These are phyloP conservation scores for Nothura maculosa DNA, from an alignment of 2,797 vertebrate species.

Conservation along the genomic window DNA sequence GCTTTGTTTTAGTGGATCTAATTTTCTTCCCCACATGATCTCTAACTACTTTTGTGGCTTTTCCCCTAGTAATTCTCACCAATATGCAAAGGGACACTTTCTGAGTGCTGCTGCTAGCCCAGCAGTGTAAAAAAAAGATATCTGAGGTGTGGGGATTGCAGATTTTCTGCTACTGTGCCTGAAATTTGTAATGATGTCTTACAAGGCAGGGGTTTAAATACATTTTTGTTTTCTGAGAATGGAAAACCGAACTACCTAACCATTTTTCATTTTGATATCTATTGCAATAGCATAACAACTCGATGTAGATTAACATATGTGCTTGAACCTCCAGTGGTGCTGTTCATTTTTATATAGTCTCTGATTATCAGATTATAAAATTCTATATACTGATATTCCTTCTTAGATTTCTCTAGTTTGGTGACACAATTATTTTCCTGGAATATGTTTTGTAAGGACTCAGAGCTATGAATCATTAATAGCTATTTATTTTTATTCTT, in stretches of 20 bases:
- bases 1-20: not conserved
- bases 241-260: not conserved
- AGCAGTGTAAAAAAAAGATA: not conserved
- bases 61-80: not conserved
- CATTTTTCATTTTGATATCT: not conserved
- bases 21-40: not conserved
- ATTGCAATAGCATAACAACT: fast-evolving
- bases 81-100: not conserved
- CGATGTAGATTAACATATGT: not conserved
- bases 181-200: not conserved
- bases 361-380: not conserved
- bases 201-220: not conserved
- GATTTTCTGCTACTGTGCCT: not conserved
- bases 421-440: not conserved
- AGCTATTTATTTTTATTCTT: not conserved
- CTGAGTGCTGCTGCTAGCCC: not conserved
- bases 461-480: not conserved
- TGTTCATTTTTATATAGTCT: not conserved
- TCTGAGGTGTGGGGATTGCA: not conserved
- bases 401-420: not conserved
- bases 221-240: not conserved
- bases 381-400: not conserved
- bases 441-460: not conserved
- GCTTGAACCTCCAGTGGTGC: not conserved
- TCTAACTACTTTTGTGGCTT: not conserved